Evolutionary conservation across 64 coral and sea anemone species (phyloP).

Genomic region (Orbicella faveolata): DNA sequence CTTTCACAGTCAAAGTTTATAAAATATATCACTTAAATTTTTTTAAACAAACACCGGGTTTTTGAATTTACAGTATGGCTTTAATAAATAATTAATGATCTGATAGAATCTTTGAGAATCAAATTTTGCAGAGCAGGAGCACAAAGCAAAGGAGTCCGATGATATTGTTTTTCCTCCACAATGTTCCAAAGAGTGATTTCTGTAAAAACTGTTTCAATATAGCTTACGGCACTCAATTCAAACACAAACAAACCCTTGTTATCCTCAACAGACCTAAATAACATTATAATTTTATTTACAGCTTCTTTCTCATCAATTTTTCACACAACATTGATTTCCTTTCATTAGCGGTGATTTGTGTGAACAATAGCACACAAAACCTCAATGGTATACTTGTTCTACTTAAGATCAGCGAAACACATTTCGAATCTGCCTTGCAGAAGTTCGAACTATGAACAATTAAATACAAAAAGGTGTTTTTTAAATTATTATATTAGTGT

Average conservation of each 20-base stretch:
- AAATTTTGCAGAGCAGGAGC: too few relatives aligned
- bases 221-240: background rate
- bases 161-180: too few relatives aligned
- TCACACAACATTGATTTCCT: background rate
- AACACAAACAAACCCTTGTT: constrained; percentile 11
- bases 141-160: too few relatives aligned
- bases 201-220: background rate
- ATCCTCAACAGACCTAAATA: background rate
- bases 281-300: constrained; percentile 12
- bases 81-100: too few relatives aligned
- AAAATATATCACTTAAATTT: too few relatives aligned
- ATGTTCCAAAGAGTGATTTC: background rate
- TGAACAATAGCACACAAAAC: background rate
- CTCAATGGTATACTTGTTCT: background rate
- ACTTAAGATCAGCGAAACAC: background rate
- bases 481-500: too few relatives aligned
- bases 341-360: background rate
- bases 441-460: background rate
- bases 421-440: background rate
- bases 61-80: too few relatives aligned
- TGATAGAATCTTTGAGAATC: too few relatives aligned
- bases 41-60: too few relatives aligned
- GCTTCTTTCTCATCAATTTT: background rate
- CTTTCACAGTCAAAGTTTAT: too few relatives aligned
- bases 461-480: too few relatives aligned